Evolutionary conservation across 2,888 invertebrate species (phyloP).

Genomic region (Pegoplata infirma): DNA sequence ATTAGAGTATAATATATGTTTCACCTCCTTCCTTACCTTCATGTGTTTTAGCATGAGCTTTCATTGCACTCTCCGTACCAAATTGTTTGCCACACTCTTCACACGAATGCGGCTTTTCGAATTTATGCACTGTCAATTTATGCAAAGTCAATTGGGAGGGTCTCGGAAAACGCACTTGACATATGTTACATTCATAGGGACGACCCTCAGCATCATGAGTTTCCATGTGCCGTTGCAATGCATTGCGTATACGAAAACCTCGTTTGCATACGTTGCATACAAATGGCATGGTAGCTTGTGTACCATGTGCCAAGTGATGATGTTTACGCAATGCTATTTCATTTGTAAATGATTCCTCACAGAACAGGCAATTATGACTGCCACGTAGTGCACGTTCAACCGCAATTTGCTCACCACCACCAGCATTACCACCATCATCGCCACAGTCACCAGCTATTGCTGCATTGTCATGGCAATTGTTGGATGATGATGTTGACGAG

Average conservation of each 20-base stretch:
- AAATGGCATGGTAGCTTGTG: conserved; percentile 70
- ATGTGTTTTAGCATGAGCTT: conserved; percentile 72
- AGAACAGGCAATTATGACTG: conserved; percentile 70
- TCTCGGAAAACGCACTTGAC: conserved; percentile 72
- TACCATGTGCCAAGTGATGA: conserved; percentile 71
- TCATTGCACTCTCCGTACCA: conserved; percentile 74
- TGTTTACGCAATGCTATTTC: conserved; percentile 72
- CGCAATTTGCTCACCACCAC: conserved; percentile 34
- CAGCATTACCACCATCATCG: conserved; percentile 61
- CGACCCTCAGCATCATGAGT: conserved; percentile 73
- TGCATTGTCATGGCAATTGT: conserved; percentile 29
- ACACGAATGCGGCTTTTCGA: conserved; percentile 72
- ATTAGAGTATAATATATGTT: conserved; percentile 44
- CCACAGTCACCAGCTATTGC: conserved; percentile 57
- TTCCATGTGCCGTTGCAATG: conserved; percentile 74
- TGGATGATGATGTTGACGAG: conserved; percentile 10
- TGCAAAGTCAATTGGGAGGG: conserved; percentile 73
- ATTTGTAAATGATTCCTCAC: conserved; percentile 72
- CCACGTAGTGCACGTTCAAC: conserved; percentile 65
- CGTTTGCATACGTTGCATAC: conserved; percentile 73
- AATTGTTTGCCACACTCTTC: conserved; percentile 74
- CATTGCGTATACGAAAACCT: conserved; percentile 72
- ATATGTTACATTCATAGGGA: conserved; percentile 72
- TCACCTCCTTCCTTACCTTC: conserved; percentile 70
- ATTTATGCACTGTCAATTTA: conserved; percentile 73